Percentiles rank a stretch among this genome's conserved stretches.
These are phyloP conservation scores for Ptilonorhynchus violaceus DNA, from an alignment of 2,113 vertebrate genomes.

Conservation along the genomic window DNA sequence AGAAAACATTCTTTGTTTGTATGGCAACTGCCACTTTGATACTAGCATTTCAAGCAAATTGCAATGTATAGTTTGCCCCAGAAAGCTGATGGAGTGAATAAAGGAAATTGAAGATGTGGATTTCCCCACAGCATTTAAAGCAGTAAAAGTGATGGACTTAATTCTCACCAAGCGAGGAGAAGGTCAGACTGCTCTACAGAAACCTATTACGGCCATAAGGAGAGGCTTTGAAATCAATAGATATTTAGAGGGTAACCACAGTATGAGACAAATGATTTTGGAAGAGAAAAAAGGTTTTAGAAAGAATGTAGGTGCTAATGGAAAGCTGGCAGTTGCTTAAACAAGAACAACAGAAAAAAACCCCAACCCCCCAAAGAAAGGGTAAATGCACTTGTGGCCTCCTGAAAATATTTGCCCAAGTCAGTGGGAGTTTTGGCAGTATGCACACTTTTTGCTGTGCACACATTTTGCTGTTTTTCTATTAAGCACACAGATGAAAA, in stretches of 20 bases:
- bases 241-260: not conserved
- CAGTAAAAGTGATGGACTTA: not conserved
- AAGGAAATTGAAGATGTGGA: not conserved
- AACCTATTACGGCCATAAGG: not conserved
- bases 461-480: not conserved
- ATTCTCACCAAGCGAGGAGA: not conserved
- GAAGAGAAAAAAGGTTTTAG: not conserved
- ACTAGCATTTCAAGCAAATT: not conserved
- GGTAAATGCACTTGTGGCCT: rapidly evolving
- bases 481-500: not conserved
- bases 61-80: not conserved
- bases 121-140: not conserved
- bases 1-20: not conserved
- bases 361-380: rapidly evolving
- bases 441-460: not conserved
- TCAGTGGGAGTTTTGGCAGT: not conserved
- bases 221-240: not conserved
- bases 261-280: not conserved
- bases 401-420: not conserved
- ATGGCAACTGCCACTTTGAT: not conserved
- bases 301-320: not conserved
- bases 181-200: not conserved
- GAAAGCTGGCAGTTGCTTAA: not conserved
- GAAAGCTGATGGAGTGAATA: not conserved
- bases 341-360: not conserved